Evolutionary conservation across 2,888 invertebrate genomes (phyloP), one percentile per base, ranked within the genome.

Genomic region (Crematogaster levior): DNA sequence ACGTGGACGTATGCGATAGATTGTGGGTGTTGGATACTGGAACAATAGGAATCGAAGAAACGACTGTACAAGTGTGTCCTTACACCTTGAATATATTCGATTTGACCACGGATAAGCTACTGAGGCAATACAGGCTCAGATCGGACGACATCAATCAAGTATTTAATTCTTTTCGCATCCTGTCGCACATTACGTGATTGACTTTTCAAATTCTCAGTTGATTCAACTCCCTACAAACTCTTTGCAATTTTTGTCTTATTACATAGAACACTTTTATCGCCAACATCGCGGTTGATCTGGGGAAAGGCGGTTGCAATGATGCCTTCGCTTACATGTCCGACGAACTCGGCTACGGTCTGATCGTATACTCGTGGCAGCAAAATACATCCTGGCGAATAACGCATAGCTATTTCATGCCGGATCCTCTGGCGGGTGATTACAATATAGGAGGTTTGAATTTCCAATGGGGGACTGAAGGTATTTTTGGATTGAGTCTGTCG

Each of bases 21-120:
- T 95, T 98, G 0, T 98, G 98, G 98, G 97, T 97, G 0, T 94
- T 98, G 75, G 98, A 98, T 91, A 97, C 97, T 21, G 98, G 98
- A 79, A 98, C 97, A 58, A 96, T 97, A 90, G 98, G 98, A 83
- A 97, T 97, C 88, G 97, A 95, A 37, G 96, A 97, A 89, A 97
- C 96, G 4, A 97, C 97, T 1, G 96, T 96, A 80, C 97, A 97
- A 91, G 96, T 97, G 1, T 98, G 98, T 91, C 98, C 98, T 0
- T 98, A 97, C 93, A 95, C 97, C 1, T 94, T 98, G 9, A 97
- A 97, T 92, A 95, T 98, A 0, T 97, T 96, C 91, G 97, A 98
- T 93, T 95, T 98, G 88, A 95, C 95, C 82, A 97, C 97, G 0
- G 97, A 98, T 91, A 95, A 95, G 66, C 95, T 97, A 46, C 95